Conservation (phyloP, 2,113 vertebrate genomes). For the Toxotes chatareus region DNA sequence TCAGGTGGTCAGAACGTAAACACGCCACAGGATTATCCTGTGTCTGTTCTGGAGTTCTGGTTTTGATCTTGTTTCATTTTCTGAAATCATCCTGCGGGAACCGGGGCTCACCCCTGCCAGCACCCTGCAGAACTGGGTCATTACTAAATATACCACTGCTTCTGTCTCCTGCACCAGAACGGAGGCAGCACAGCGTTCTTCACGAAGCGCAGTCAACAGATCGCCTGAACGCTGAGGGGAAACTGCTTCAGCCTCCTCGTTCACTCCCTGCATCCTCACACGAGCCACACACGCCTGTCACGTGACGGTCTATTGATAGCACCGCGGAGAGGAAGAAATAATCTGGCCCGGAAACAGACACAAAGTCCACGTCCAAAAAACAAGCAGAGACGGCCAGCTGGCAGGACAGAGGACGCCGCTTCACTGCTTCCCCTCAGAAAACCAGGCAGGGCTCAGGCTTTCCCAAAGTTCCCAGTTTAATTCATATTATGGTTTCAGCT, state of each 20-base stretch:
- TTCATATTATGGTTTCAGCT: neutral
- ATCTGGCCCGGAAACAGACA: slow-evolving; percentile 27
- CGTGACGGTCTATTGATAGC: slow-evolving; percentile 63
- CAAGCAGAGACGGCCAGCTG: slow-evolving; percentile 29
- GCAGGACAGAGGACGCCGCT: slow-evolving; percentile 19
- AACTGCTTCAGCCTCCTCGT: neutral
- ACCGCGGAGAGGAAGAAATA: slow-evolving; percentile 19
- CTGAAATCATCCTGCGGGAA: slow-evolving; percentile 5
- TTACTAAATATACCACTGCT: slow-evolving; percentile 40
- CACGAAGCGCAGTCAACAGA: neutral
- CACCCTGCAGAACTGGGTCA: slow-evolving; percentile 33
- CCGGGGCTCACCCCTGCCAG: neutral
- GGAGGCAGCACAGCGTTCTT: neutral
- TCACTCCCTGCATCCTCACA: slow-evolving; percentile 20
- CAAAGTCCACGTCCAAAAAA: slow-evolving; percentile 21
- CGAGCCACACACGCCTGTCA: slow-evolving; percentile 18
- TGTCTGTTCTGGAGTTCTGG: neutral
- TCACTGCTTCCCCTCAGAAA: slow-evolving; percentile 4
- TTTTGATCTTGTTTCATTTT: slow-evolving; percentile 2
- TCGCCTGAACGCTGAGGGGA: neutral
- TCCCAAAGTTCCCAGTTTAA: neutral
- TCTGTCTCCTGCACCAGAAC: neutral
- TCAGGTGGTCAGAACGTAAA: neutral
- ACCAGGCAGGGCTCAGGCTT: neutral
- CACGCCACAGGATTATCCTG: too few species aligned